A percentile compares a stretch with the other conserved stretches of the same genome.
Conservation (phyloP, 1,140 invertebrate genomes). For the Samia ricini region DNA sequence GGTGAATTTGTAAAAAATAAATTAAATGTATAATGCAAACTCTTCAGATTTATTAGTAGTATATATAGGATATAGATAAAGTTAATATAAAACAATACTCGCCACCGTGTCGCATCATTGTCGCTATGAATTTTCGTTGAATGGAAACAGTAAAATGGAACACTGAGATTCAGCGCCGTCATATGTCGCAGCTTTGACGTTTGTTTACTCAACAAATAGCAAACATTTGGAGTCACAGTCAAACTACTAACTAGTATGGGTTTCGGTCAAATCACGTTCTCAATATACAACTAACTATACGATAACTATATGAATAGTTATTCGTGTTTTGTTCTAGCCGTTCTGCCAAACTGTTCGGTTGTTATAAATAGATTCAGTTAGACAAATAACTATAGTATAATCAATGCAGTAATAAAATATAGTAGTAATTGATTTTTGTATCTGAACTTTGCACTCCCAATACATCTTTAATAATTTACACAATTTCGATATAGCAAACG, state of each 20-base stretch:
- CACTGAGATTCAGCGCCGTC: slow-evolving; percentile 41
- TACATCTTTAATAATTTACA: not conserved
- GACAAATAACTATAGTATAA: not conserved
- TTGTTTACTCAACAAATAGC: slow-evolving; percentile 29
- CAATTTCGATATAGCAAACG: too few relatives aligned
- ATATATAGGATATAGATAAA: not conserved
- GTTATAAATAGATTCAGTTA: not conserved
- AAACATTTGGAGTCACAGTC: slow-evolving; percentile 7
- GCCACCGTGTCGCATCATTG: slow-evolving; percentile 37
- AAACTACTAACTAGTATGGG: too few relatives aligned
- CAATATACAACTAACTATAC: slow-evolving; percentile 16
- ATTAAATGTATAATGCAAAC: too few relatives aligned
- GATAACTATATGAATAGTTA: slow-evolving; percentile 1
- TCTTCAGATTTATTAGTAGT: too few relatives aligned
- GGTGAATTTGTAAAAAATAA: too few relatives aligned
- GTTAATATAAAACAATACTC: slow-evolving; percentile 21
- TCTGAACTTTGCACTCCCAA: too few relatives aligned
- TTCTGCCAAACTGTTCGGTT: not conserved
- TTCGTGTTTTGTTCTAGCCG: not conserved
- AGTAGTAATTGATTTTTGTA: not conserved
- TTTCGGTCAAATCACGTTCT: slow-evolving; percentile 6
- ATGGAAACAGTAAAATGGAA: slow-evolving; percentile 37
- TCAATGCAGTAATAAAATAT: not conserved
- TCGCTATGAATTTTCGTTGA: slow-evolving; percentile 24
- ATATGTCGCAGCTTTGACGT: slow-evolving; percentile 37